These are phyloP conservation scores for Bombyx huttoni DNA, from an alignment of 2,888 invertebrate species.

Conservation along the genomic window DNA sequence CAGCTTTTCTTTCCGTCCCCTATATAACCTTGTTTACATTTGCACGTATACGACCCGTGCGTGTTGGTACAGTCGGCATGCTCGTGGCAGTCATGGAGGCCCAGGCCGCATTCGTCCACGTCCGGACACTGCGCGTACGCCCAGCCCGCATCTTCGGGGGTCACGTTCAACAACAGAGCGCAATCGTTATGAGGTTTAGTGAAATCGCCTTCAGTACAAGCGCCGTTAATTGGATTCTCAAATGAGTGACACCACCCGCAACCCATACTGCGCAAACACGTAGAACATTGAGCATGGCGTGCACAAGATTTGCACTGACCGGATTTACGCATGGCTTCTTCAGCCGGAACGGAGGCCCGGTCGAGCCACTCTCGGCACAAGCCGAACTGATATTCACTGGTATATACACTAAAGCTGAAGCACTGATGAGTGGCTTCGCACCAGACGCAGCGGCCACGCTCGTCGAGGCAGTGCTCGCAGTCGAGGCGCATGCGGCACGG, in stretches of 20 bases:
- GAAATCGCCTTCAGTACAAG: constrained; percentile 89
- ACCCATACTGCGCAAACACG: constrained; percentile 85
- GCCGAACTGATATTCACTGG: constrained; percentile 94
- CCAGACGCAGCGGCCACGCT: constrained; percentile 93
- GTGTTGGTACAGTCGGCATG: constrained; percentile 95
- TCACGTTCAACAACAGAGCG: constrained; percentile 76
- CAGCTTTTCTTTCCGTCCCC: constrained; percentile 90
- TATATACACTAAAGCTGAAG: constrained; percentile 96
- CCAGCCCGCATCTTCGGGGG: constrained; percentile 81
- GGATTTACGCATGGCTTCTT: constrained; percentile 41
- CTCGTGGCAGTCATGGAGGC: constrained; percentile 89
- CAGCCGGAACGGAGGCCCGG: constrained; percentile 74
- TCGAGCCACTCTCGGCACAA: constrained; percentile 95
- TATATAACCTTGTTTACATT: constrained; percentile 88
- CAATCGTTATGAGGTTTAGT: constrained; percentile 83
- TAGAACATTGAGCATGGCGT: constrained; percentile 81
- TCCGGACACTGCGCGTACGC: constrained; percentile 94
- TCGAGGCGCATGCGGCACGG: constrained; percentile 84
- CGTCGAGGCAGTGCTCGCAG: constrained; percentile 87
- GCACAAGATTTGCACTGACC: constrained; percentile 88
- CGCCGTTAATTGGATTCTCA: constrained; percentile 89
- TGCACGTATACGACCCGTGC: constrained; percentile 90
- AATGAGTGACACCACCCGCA: constrained; percentile 96
- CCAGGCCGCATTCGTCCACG: constrained; percentile 92
- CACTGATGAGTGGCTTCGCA: constrained; percentile 93